Percentiles rank a stretch among this genome's conserved stretches.
Evolutionary conservation across 2,888 invertebrate genomes (phyloP).

Genomic region (Ischnura elegans): DNA sequence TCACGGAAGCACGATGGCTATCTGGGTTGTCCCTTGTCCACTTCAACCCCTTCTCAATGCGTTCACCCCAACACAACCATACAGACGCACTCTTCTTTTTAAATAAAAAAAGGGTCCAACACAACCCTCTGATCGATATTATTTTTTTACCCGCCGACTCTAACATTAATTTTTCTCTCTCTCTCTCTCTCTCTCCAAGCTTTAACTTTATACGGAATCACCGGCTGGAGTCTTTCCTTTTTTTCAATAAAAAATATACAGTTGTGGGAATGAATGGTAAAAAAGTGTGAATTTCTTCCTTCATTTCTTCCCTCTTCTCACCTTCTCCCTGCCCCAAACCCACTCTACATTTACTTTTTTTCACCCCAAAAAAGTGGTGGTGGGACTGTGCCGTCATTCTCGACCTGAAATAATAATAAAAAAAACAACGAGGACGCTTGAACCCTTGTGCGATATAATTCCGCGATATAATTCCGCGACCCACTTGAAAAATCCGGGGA

Average conservation of each 20-base stretch:
- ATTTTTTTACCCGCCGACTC: too few relatives aligned
- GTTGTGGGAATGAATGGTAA: neutral
- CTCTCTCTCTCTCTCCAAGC: neutral
- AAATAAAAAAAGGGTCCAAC: too few relatives aligned
- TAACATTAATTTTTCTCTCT: neutral
- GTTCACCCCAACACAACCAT: neutral
- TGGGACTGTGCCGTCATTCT: neutral
- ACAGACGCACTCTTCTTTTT: neutral
- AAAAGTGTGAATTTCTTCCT: neutral
- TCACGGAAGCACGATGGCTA: neutral
- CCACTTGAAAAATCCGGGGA: neutral
- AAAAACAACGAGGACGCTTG: neutral
- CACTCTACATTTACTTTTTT: neutral
- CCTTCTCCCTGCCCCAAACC: neutral
- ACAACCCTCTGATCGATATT: neutral
- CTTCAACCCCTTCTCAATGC: neutral
- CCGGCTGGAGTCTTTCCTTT: neutral
- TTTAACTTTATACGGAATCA: neutral
- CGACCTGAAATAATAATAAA: slow-evolving; percentile 9
- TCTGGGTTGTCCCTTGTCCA: neutral
- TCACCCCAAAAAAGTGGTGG: neutral
- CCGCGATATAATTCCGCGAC: neutral
- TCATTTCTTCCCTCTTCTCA: neutral
- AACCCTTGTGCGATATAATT: neutral
- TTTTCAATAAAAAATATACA: neutral